These are phyloP conservation scores for Apeira syringaria DNA, from an alignment of 2,888 invertebrate genomes.

Conservation along the genomic window DNA sequence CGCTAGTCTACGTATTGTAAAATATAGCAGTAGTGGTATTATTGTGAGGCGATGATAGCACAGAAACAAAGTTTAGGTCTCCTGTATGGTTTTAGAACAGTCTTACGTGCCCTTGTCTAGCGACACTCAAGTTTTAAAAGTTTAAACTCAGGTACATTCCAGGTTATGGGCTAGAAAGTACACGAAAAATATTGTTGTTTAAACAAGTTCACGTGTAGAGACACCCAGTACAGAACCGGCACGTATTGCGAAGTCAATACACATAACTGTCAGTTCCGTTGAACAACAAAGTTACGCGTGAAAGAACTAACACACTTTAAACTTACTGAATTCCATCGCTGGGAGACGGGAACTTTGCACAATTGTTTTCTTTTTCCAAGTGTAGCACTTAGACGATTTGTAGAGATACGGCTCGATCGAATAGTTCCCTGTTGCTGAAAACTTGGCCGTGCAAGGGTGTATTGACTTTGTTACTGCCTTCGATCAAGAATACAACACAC, in stretches of 20 bases:
- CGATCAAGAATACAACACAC: too few species aligned
- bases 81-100: too few species aligned
- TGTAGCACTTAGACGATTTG: slow-evolving; percentile 59
- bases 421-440: slow-evolving; percentile 14
- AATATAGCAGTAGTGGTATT: too few species aligned
- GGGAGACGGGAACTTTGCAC: slow-evolving; percentile 65
- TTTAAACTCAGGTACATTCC: too few species aligned
- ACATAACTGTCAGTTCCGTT: slow-evolving; percentile 57
- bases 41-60: too few species aligned
- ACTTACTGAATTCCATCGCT: slow-evolving; percentile 74
- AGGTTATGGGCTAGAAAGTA: too few species aligned
- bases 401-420: slow-evolving; percentile 41
- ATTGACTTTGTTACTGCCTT: slow-evolving; percentile 3
- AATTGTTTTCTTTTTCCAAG: slow-evolving; percentile 72
- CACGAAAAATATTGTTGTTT: background rate
- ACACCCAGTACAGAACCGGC: slow-evolving; percentile 11
- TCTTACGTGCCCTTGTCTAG: too few species aligned
- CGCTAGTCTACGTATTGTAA: too few species aligned
- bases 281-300: slow-evolving; percentile 60
- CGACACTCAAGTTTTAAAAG: too few species aligned
- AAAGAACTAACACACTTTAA: slow-evolving; percentile 77
- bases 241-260: slow-evolving; percentile 49
- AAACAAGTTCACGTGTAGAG: background rate
- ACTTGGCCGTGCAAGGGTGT: slow-evolving; percentile 5
- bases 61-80: too few species aligned